Evolutionary conservation across 2,797 vertebrate species (phyloP).

Genomic region (Rhinichthys osculus): DNA sequence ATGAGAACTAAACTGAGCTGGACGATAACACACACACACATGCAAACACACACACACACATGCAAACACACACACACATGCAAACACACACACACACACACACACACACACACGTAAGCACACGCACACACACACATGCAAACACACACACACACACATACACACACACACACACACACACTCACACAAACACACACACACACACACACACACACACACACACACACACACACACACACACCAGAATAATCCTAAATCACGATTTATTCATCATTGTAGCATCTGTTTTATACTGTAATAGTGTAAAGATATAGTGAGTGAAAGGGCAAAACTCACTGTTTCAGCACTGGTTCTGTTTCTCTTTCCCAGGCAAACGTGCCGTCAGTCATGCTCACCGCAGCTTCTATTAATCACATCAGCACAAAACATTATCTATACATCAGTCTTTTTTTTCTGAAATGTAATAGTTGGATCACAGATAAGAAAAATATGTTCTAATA

Average conservation of each 20-base stretch:
- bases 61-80: too few relatives aligned
- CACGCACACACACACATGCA: too few relatives aligned
- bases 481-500: too few relatives aligned
- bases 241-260: not conserved
- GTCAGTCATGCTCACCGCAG: slow-evolving; percentile 53
- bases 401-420: slow-evolving; percentile 28
- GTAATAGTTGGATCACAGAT: too few relatives aligned
- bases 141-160: not conserved
- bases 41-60: not conserved
- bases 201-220: too few relatives aligned
- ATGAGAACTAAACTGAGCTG: too few relatives aligned
- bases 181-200: too few relatives aligned
- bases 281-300: not conserved
- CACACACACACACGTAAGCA: too few relatives aligned
- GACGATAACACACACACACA: slow-evolving; percentile 70
- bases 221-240: not conserved
- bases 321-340: slow-evolving; percentile 50
- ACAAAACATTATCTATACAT: not conserved
- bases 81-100: too few relatives aligned
- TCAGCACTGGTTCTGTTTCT: slow-evolving; percentile 55
- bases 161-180: too few relatives aligned
- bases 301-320: not conserved
- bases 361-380: slow-evolving; percentile 63
- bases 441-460: too few relatives aligned
- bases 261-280: too few relatives aligned